phyloP scores from a whole-genome alignment of 2,113 vertebrate species.

The Oreochromis aureus region DNA sequence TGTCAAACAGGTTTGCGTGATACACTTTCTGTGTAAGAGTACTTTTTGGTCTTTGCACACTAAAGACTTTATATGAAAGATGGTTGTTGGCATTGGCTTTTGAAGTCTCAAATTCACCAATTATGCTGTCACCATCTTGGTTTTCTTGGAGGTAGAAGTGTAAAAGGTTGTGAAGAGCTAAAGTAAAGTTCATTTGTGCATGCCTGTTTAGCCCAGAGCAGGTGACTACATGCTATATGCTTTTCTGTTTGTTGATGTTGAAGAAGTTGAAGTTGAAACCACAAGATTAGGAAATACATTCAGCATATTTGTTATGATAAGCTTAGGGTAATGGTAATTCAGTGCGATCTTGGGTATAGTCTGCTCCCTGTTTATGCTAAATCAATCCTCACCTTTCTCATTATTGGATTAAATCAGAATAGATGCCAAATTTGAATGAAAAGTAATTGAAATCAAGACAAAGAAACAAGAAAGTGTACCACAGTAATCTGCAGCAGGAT shows the following conservation, averaged over 20 bases:
- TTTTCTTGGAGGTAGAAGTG: neutral
- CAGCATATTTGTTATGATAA: neutral
- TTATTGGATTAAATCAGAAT: neutral
- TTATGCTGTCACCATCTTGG: neutral
- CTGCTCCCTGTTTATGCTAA: neutral
- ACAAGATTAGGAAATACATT: neutral
- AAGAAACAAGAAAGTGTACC: neutral
- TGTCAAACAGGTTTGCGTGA: neutral
- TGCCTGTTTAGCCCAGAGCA: neutral
- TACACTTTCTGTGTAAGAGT: neutral
- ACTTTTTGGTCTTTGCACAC: neutral
- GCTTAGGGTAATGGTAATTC: neutral
- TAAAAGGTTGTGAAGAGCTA: neutral
- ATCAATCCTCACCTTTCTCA: neutral
- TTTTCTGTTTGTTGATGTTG: neutral
- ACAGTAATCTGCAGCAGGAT: neutral
- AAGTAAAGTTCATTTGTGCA: neutral
- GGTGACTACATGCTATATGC: neutral
- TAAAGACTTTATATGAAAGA: neutral
- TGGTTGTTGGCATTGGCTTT: neutral
- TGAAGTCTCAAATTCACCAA: neutral
- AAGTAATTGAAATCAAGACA: neutral
- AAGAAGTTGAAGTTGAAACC: neutral
- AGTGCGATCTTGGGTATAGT: neutral
- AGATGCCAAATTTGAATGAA: neutral